Evolutionary conservation across 2,888 invertebrate species (phyloP).

Genomic region (Cosmopolites sordidus): DNA sequence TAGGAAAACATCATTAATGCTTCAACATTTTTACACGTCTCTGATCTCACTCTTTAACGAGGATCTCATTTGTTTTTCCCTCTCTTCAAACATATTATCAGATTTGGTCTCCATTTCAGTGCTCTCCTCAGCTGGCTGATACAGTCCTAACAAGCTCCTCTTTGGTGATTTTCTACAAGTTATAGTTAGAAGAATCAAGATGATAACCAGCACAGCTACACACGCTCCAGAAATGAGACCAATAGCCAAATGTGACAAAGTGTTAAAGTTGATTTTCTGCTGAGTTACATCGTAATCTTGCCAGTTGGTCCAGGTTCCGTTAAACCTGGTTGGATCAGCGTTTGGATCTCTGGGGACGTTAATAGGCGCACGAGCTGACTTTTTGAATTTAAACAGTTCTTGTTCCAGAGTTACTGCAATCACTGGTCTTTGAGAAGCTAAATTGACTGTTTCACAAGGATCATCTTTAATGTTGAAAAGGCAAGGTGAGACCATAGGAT

Average conservation of each 20-base stretch:
- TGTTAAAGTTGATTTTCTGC: constrained; percentile 33
- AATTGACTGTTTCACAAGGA: constrained; percentile 53
- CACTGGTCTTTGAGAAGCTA: constrained; percentile 45
- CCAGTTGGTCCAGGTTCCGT: constrained; percentile 59
- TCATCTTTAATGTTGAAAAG: constrained; percentile 51
- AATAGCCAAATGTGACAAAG: constrained; percentile 39
- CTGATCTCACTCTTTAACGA: constrained; percentile 34
- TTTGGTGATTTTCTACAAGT: constrained; percentile 24
- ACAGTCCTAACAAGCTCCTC: constrained; percentile 13
- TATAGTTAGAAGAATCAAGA: constrained; percentile 33
- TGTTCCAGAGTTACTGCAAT: constrained; percentile 48
- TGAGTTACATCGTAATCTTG: constrained; percentile 50
- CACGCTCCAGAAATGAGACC: constrained; percentile 40
- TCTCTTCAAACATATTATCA: constrained; percentile 34
- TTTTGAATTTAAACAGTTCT: constrained; percentile 46
- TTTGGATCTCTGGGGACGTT: constrained; percentile 49
- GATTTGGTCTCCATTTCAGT: constrained; percentile 29
- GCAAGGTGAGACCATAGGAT: constrained; percentile 47
- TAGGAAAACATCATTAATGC: constrained; percentile 8
- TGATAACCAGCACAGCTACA: constrained; percentile 37
- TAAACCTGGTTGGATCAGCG: constrained; percentile 53
- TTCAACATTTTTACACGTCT: constrained; percentile 21
- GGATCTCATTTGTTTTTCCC: constrained; percentile 34
- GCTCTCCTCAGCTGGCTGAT: constrained; percentile 10
- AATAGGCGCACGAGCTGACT: constrained; percentile 46